A percentile compares a stretch with the other conserved stretches of the same genome.
Evolutionary conservation across 35 echinoderm and acorn worm species (phyloP).

Genomic region (Ophiothrix spiculata): DNA sequence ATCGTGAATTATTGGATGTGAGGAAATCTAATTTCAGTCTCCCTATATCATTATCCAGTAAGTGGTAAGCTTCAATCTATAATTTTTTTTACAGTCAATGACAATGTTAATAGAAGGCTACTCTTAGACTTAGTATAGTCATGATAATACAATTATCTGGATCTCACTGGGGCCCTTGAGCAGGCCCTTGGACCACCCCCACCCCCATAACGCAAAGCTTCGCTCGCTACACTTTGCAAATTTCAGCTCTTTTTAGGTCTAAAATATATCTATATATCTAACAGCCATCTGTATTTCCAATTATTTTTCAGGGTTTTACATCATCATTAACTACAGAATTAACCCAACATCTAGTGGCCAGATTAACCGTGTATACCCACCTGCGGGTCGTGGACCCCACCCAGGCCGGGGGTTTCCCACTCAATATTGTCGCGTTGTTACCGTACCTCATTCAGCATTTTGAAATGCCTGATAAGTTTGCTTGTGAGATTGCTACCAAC

Average conservation of each 20-base stretch:
- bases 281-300: not conserved
- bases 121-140: too few relatives aligned
- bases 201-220: too few relatives aligned
- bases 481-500: constrained; percentile 74
- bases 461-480: constrained; percentile 80
- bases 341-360: constrained; percentile 80
- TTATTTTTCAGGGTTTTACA: constrained; percentile 81
- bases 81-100: too few relatives aligned
- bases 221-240: too few relatives aligned
- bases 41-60: too few relatives aligned
- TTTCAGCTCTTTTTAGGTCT: not conserved
- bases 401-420: constrained; percentile 85
- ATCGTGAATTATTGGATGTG: too few relatives aligned
- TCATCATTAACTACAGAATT: constrained; percentile 81
- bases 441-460: constrained; percentile 96
- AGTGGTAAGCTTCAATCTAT: too few relatives aligned
- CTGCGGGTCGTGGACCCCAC: constrained; percentile 76
- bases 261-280: not conserved
- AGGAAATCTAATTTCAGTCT: too few relatives aligned
- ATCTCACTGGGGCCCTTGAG: too few relatives aligned
- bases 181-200: too few relatives aligned
- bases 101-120: too few relatives aligned
- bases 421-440: constrained; percentile 92
- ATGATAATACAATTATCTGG: too few relatives aligned
- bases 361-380: constrained; percentile 68